Evolutionary conservation across 2,797 vertebrate species (phyloP), one percentile per base, ranked within the genome.

Genomic region (Enteromius radiatus): DNA sequence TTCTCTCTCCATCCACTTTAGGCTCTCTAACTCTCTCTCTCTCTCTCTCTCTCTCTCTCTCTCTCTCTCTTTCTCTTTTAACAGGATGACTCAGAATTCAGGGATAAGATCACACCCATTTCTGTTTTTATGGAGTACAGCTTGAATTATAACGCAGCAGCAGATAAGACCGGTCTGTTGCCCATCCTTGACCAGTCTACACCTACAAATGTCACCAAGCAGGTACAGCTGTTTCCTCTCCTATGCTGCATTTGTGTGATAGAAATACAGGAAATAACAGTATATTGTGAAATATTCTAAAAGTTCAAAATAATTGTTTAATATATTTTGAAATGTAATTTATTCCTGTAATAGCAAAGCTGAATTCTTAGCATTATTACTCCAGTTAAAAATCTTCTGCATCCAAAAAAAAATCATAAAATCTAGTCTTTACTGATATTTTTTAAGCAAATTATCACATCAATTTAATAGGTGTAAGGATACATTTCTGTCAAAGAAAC

Each of bases 101-200:
- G 96, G 86, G 98, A 99, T 92, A 99, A 99, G 88, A 96, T 99
- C 84, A 98, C 97, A 9, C 98, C 97, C 15, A 99, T 99, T 84
- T 96, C 97, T 0, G 92, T 98, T 88, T 95, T 92, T 45, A 97
- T 99, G 97, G 97, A 98, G 82, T 99, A 96, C 88, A 94, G 89
- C 1, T 89, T 99, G 93, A 96, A 99, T 94, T 96, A 95, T 74
- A 92, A 92, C 81, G 93, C 78, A 0, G 95, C 96, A 9, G 93
- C 94, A 0, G 97, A 98, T 87, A 19, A 78, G 0, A 96, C 95
- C 0, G 97, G 97, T 33, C 89, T 99, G 54, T 89, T 93, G 87
- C 98, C 98, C 49, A 96, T 99, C 83, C 91, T 99, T 45, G 96
- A 98, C 90, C 93, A 94, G 83, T 95, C 96, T 1, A 93, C 93